Evolutionary conservation across 2,797 vertebrate species (phyloP).

Genomic region (Ataeniobius toweri): DNA sequence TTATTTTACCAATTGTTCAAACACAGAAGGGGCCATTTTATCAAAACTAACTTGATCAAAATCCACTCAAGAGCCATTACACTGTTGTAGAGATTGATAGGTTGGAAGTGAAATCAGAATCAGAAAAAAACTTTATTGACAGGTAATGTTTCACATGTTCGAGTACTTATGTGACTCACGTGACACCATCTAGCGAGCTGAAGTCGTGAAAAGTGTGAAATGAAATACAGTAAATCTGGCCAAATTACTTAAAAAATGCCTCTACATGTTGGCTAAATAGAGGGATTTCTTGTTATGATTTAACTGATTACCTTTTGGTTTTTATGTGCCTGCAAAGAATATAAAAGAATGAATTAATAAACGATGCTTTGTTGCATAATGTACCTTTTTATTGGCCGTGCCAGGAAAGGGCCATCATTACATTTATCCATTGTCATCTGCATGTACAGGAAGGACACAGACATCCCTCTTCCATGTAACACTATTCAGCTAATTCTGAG

Average conservation of each 20-base stretch:
- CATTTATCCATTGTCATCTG: background rate
- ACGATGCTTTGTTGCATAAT: background rate
- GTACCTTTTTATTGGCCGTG: background rate
- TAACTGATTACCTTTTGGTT: too few species aligned
- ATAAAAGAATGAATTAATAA: too few species aligned
- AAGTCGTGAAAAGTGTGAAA: conserved; percentile 49
- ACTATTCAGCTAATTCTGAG: background rate
- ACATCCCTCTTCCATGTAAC: background rate
- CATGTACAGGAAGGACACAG: background rate
- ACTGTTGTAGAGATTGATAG: conserved; percentile 27
- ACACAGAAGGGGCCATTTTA: conserved; percentile 11
- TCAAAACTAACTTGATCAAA: conserved; percentile 23
- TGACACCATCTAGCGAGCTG: conserved; percentile 44
- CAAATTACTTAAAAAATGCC: conserved; percentile 25
- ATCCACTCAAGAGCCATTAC: background rate
- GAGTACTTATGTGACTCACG: conserved; percentile 48
- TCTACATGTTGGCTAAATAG: conserved; percentile 29
- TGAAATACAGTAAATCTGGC: conserved; percentile 42
- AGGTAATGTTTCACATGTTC: too few species aligned
- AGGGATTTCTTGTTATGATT: too few species aligned
- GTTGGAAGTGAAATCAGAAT: conserved; percentile 33
- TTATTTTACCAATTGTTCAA: background rate
- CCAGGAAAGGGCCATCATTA: background rate
- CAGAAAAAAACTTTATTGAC: too few species aligned
- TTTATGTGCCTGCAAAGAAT: too few species aligned